Conservation (phyloP, 2,797 vertebrate species). For the Diceros bicornis region DNA sequence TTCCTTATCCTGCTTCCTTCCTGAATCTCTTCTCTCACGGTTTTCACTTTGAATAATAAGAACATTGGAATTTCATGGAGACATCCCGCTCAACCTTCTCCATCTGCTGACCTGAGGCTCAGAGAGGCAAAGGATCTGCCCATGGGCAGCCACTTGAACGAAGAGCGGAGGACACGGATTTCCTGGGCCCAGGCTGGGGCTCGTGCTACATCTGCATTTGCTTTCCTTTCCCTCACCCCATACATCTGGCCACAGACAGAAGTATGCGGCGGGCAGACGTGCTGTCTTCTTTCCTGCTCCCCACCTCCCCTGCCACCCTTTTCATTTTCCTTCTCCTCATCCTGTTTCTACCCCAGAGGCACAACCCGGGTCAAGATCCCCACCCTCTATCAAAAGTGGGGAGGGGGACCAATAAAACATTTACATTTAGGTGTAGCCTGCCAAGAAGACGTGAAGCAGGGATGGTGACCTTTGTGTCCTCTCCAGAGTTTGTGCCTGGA, state of each 20-base stretch:
- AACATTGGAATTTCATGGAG: not conserved
- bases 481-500: not conserved
- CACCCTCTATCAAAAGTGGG: not conserved
- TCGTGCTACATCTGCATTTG: accelerated
- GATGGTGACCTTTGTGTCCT: not conserved
- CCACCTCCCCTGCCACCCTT: not conserved
- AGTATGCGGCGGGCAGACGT: accelerated
- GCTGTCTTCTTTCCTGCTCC: not conserved
- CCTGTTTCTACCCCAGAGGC: not conserved
- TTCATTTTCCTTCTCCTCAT: not conserved
- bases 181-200: not conserved
- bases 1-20: conserved; percentile 30
- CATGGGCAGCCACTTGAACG: not conserved
- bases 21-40: not conserved
- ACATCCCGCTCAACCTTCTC: not conserved
- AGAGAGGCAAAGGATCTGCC: not conserved
- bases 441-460: not conserved
- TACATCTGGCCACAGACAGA: not conserved
- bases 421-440: not conserved
- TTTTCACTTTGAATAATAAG: not conserved
- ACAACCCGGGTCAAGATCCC: not conserved
- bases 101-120: not conserved
- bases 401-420: not conserved
- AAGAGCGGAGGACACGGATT: not conserved
- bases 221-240: not conserved